Conservation (phyloP, 2,113 vertebrate species). For the Elanoides forficatus region DNA sequence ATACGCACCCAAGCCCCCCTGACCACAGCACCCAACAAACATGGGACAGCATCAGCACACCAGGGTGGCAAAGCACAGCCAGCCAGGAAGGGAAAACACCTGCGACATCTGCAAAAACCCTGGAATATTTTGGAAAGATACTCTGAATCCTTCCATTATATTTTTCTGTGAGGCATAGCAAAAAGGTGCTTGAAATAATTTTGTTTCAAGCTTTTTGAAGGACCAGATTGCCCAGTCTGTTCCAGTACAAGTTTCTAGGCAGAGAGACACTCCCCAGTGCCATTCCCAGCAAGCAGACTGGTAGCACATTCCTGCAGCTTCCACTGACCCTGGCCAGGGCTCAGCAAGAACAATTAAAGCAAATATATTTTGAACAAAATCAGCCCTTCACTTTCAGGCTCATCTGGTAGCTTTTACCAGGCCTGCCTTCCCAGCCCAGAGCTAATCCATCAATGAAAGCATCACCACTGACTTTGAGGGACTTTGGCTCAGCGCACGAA, state of each 20-base stretch:
- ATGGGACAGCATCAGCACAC: fast-evolving
- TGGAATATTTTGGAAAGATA: neutral
- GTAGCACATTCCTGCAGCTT: neutral
- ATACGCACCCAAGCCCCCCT: neutral
- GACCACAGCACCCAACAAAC: neutral
- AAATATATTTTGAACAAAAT: neutral
- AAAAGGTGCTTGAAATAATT: neutral
- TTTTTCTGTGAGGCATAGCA: neutral
- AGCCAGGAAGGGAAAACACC: neutral
- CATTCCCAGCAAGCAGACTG: neutral
- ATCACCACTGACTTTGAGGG: neutral
- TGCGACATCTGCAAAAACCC: neutral
- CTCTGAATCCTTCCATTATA: neutral
- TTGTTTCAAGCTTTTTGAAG: neutral
- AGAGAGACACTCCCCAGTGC: neutral
- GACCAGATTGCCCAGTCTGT: neutral
- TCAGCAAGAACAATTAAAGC: neutral
- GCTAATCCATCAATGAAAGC: neutral
- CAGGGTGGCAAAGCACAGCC: fast-evolving
- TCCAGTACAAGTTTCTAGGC: neutral
- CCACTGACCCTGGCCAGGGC: neutral
- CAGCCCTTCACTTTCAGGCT: neutral
- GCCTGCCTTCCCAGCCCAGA: neutral
- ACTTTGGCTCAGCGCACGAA: neutral
- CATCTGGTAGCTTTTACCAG: neutral